Percentiles rank a stretch among this genome's conserved stretches.
phyloP scores from a whole-genome alignment of 2,888 invertebrate genomes.

The Pristionchus maxplancki region DNA sequence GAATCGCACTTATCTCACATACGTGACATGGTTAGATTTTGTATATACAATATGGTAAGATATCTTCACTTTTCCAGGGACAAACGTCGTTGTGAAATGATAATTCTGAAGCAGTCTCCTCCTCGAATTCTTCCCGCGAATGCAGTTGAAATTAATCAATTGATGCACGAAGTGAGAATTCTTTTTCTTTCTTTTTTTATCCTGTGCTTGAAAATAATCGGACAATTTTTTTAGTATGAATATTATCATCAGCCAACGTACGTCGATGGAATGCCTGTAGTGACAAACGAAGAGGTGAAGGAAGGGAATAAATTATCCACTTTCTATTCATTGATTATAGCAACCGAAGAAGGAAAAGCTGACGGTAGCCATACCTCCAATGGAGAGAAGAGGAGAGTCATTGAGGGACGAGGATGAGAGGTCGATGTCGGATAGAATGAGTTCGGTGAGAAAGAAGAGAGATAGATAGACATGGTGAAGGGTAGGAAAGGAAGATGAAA shows the following conservation, averaged over 20 bases:
- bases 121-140: background rate
- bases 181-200: background rate
- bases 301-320: background rate
- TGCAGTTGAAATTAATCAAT: background rate
- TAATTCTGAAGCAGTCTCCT: background rate
- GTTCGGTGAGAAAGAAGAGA: background rate
- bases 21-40: background rate
- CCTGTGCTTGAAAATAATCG: background rate
- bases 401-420: background rate
- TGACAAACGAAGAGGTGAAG: background rate
- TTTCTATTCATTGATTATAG: background rate
- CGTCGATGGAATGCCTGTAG: background rate
- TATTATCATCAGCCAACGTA: background rate
- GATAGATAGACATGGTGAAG: no score
- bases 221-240: background rate
- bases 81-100: background rate
- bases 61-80: background rate
- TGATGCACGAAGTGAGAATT: background rate
- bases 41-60: no score
- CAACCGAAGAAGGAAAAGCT: background rate
- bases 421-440: background rate
- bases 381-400: slow-evolving; percentile 18
- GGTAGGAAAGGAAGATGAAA: background rate
- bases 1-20: background rate
- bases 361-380: background rate